Percentiles rank a stretch among this genome's conserved stretches.
phyloP scores from a whole-genome alignment of 2,113 vertebrate genomes.

The Cottus gobio region DNA sequence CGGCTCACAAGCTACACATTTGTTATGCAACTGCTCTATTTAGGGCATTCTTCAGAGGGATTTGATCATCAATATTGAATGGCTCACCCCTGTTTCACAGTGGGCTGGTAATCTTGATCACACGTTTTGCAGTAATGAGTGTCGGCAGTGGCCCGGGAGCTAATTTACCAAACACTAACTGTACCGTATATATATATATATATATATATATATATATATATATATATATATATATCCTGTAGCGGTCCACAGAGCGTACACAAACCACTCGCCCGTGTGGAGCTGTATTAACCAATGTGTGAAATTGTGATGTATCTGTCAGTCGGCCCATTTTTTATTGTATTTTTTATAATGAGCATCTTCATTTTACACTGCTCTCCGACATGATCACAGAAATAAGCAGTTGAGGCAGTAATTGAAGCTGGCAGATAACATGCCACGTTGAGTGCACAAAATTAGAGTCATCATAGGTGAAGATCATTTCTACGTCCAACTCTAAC shows the following conservation, averaged over 20 bases:
- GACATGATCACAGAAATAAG: neutral
- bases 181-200: neutral
- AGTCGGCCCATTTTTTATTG: conserved; percentile 25
- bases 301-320: conserved; percentile 31
- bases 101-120: conserved; percentile 48
- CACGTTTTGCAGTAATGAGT: conserved; percentile 13
- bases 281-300: conserved; percentile 5
- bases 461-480: neutral
- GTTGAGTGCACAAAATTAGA: neutral
- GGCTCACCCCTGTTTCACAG: conserved; percentile 54
- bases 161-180: conserved; percentile 40
- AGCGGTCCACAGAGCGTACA: neutral
- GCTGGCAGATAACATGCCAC: neutral
- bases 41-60: conserved; percentile 68
- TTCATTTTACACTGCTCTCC: neutral
- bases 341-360: neutral
- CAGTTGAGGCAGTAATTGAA: neutral
- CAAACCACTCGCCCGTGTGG: neutral
- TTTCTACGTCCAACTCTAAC: no score
- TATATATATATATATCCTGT: neutral
- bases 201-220: no score
- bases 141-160: conserved; percentile 13
- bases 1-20: conserved; percentile 24
- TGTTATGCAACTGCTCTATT: conserved; percentile 62
- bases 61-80: conserved; percentile 73